Evolutionary conservation across 2,113 vertebrate species (phyloP).

Genomic region (Drymodes brunneopygia): DNA sequence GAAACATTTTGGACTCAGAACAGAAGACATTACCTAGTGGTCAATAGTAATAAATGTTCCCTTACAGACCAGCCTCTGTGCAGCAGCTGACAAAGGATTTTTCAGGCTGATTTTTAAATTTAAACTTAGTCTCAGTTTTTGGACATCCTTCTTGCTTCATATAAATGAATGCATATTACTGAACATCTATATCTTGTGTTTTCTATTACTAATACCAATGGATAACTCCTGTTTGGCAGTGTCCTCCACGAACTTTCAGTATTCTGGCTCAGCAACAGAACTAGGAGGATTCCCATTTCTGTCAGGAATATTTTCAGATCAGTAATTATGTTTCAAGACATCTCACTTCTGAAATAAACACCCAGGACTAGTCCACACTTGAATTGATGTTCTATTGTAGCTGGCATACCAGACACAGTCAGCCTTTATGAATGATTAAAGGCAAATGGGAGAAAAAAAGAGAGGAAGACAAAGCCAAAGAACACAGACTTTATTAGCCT

Average conservation of each 20-base stretch:
- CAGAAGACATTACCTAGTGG: not conserved
- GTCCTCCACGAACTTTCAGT: not conserved
- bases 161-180: not conserved
- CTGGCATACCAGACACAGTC: not conserved
- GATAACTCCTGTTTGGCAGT: not conserved
- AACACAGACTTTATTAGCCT: not conserved
- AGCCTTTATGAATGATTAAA: not conserved
- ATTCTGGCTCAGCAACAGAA: not conserved
- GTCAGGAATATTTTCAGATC: not conserved
- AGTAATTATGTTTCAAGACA: not conserved
- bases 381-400: not conserved
- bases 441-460: not conserved
- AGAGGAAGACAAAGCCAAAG: not conserved
- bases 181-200: not conserved
- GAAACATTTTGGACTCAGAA: not conserved
- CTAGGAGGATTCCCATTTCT: not conserved
- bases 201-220: not conserved
- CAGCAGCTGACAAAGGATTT: not conserved
- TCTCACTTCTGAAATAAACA: not conserved
- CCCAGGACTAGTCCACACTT: not conserved
- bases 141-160: not conserved
- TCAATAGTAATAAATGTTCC: not conserved
- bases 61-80: not conserved
- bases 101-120: not conserved
- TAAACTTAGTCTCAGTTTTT: not conserved